Evolutionary conservation across 2,797 vertebrate species (phyloP).

Genomic region (Kryptolebias ocellatus): DNA sequence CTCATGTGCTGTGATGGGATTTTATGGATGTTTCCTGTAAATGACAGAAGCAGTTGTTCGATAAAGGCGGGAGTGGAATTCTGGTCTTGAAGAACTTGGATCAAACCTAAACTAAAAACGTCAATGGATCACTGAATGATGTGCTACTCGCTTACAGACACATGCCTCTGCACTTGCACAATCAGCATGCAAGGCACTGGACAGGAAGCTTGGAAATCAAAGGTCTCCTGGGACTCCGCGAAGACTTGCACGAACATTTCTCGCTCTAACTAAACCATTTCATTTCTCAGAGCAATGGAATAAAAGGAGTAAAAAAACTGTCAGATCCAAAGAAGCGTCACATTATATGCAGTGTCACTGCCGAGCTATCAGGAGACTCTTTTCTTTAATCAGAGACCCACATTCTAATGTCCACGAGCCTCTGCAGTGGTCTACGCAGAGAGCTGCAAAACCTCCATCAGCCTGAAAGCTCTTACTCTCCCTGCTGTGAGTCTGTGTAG

Average conservation of each 20-base stretch:
- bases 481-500: conserved; percentile 58
- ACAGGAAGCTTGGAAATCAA: conserved; percentile 52
- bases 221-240: conserved; percentile 58
- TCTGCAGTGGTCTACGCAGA: conserved; percentile 46
- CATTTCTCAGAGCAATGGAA: conserved; percentile 36
- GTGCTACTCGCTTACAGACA: conserved; percentile 36
- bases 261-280: conserved; percentile 59
- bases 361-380: conserved; percentile 53
- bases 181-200: conserved; percentile 71
- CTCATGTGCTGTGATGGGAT: conserved; percentile 38
- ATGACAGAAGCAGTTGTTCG: conserved; percentile 50
- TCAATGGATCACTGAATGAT: conserved; percentile 39
- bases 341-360: conserved; percentile 62
- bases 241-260: conserved; percentile 63
- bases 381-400: conserved; percentile 68
- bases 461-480: conserved; percentile 50
- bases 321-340: conserved; percentile 56
- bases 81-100: conserved; percentile 51
- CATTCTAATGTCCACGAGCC: conserved; percentile 59
- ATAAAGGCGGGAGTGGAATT: conserved; percentile 57
- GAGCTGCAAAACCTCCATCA: conserved; percentile 50
- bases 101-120: conserved; percentile 53
- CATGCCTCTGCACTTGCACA: conserved; percentile 58
- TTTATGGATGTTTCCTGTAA: conserved; percentile 56
- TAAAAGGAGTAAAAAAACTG: conserved; percentile 40